A percentile compares a stretch with the other conserved stretches of the same genome.
Conservation (phyloP, 2,797 vertebrate genomes). For the Coregonus ussuriensis region DNA sequence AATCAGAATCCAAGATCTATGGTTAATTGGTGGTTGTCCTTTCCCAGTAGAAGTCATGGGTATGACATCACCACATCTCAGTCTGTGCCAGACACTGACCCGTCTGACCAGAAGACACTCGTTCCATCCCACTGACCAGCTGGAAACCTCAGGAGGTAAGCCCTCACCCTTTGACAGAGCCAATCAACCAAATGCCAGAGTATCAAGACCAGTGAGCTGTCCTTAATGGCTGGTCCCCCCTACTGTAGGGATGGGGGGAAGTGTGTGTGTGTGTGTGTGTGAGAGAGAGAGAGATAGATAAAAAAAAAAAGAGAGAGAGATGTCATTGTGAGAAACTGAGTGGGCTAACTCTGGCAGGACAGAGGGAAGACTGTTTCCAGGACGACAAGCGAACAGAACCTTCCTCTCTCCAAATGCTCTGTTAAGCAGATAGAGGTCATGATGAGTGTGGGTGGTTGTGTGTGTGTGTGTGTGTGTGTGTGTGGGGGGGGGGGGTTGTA, state of each 20-base stretch:
- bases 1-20: not conserved
- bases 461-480: no score
- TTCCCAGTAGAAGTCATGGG: not conserved
- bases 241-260: not conserved
- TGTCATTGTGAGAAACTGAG: conserved; percentile 29
- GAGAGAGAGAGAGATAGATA: no score
- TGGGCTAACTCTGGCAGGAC: conserved; percentile 15
- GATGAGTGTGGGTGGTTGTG: no score
- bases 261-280: no score
- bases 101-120: conserved; percentile 4
- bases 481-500: no score
- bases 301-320: not conserved
- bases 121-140: not conserved
- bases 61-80: not conserved
- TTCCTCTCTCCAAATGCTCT: conserved; percentile 14
- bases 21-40: not conserved
- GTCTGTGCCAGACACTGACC: not conserved
- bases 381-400: conserved; percentile 16
- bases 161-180: conserved; percentile 10
- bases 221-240: no score
- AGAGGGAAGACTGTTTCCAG: conserved; percentile 40
- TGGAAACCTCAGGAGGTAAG: conserved; percentile 17
- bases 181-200: conserved; percentile 29
- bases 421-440: no score
- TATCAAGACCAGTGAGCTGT: conserved; percentile 20